These are phyloP conservation scores for Cryptotis parvus DNA, from an alignment of 2,113 vertebrate species.

Conservation along the genomic window DNA sequence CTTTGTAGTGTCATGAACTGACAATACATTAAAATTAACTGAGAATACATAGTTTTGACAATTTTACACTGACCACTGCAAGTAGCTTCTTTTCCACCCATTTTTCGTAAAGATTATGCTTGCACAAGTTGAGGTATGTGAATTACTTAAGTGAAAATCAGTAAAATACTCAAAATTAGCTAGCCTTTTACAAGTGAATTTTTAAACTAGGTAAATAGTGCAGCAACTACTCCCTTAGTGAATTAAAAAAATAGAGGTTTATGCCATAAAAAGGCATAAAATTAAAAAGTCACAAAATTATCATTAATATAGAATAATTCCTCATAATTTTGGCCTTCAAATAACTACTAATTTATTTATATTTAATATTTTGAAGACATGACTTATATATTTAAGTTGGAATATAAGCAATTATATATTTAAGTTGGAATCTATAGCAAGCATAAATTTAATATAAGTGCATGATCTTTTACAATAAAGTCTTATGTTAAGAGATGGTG, in stretches of 20 bases:
- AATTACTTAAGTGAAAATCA: background rate
- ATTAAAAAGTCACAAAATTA: background rate
- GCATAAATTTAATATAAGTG: background rate
- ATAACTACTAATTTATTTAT: background rate
- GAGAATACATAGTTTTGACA: background rate
- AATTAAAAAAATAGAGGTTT: background rate
- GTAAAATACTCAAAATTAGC: background rate
- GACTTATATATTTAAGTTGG: background rate
- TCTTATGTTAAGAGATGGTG: background rate
- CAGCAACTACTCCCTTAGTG: background rate
- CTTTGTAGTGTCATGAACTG: background rate
- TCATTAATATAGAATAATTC: background rate
- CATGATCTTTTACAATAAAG: constrained; percentile 37
- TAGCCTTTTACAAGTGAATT: background rate
- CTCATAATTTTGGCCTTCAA: background rate
- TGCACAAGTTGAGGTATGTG: background rate
- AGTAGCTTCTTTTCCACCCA: background rate
- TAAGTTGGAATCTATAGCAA: background rate
- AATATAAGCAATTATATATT: background rate
- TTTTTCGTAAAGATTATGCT: background rate
- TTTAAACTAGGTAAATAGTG: background rate
- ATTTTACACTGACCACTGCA: background rate
- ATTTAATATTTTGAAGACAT: background rate
- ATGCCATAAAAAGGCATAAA: background rate
- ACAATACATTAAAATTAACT: background rate